Evolutionary conservation across 1,140 invertebrate genomes (phyloP).

Genomic region (Chironomus striatipennis): DNA sequence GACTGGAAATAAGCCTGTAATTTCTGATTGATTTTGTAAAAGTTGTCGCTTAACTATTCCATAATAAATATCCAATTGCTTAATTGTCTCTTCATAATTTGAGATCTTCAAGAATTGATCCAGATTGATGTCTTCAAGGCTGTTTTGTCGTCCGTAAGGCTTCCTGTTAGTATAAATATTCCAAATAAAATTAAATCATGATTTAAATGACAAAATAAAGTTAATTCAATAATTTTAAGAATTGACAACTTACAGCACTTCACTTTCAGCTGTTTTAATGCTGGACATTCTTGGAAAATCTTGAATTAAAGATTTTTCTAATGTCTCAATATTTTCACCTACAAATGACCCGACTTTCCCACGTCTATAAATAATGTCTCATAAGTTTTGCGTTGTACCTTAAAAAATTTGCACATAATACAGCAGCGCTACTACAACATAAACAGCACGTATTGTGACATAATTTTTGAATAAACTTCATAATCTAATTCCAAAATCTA

Average conservation of each 20-base stretch:
- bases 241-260: neutral
- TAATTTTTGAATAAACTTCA: too few species aligned
- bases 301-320: neutral
- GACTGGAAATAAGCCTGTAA: constrained; percentile 89
- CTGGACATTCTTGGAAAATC: neutral
- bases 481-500: too few species aligned
- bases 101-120: constrained; percentile 70
- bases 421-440: too few species aligned
- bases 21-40: constrained; percentile 85
- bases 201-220: neutral
- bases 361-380: neutral
- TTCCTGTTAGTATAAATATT: neutral
- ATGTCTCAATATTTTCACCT: neutral
- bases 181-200: neutral
- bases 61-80: constrained; percentile 85
- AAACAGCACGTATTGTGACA: too few species aligned
- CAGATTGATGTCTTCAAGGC: constrained; percentile 59
- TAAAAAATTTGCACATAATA: too few species aligned
- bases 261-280: neutral
- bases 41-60: constrained; percentile 90
- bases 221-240: neutral
- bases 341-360: neutral
- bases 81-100: constrained; percentile 84
- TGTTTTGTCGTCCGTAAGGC: constrained; percentile 42
- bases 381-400: too few species aligned